A percentile compares a stretch with the other conserved stretches of the same genome.
These are phyloP conservation scores for Heliconius hortense DNA, from an alignment of 2,888 invertebrate species.

Conservation along the genomic window DNA sequence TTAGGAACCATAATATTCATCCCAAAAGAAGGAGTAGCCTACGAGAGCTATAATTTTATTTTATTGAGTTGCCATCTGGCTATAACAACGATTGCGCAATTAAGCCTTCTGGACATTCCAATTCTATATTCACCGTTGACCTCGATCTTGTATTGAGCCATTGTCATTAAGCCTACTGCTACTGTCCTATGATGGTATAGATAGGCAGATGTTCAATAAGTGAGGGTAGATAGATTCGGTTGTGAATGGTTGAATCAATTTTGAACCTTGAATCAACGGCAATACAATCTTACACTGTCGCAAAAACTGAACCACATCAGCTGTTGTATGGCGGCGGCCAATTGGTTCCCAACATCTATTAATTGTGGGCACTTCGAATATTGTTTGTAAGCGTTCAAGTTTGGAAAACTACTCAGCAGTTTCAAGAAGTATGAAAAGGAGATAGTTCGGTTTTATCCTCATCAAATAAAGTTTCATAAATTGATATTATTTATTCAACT, in stretches of 20 bases:
- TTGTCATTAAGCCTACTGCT: slow-evolving; percentile 72
- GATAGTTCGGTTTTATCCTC: slow-evolving; percentile 29
- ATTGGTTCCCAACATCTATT: slow-evolving; percentile 64
- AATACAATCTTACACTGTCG: slow-evolving; percentile 53
- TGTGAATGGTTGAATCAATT: slow-evolving; percentile 50
- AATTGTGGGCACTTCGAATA: slow-evolving; percentile 63
- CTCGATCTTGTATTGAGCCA: slow-evolving; percentile 71
- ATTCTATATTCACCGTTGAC: slow-evolving; percentile 70
- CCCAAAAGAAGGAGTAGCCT: neutral
- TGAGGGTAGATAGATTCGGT: slow-evolving; percentile 62
- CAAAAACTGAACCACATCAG: slow-evolving; percentile 47
- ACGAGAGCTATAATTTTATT: neutral
- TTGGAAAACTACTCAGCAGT: slow-evolving; percentile 45
- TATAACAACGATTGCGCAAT: slow-evolving; percentile 60
- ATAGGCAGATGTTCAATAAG: slow-evolving; percentile 63
- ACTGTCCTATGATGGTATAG: slow-evolving; percentile 62
- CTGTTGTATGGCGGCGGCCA: slow-evolving; percentile 48
- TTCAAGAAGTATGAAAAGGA: slow-evolving; percentile 30
- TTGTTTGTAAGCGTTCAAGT: slow-evolving; percentile 52
- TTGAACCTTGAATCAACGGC: slow-evolving; percentile 48
- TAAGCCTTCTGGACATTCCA: slow-evolving; percentile 68
- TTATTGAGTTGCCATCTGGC: slow-evolving; percentile 31
- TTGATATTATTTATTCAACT: slow-evolving; percentile 15
- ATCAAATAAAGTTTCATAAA: slow-evolving; percentile 12
- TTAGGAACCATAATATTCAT: neutral